Percentiles rank a stretch among this genome's conserved stretches.
Evolutionary conservation across 1,140 invertebrate species (phyloP).

Genomic region (Eurosta solidaginis): DNA sequence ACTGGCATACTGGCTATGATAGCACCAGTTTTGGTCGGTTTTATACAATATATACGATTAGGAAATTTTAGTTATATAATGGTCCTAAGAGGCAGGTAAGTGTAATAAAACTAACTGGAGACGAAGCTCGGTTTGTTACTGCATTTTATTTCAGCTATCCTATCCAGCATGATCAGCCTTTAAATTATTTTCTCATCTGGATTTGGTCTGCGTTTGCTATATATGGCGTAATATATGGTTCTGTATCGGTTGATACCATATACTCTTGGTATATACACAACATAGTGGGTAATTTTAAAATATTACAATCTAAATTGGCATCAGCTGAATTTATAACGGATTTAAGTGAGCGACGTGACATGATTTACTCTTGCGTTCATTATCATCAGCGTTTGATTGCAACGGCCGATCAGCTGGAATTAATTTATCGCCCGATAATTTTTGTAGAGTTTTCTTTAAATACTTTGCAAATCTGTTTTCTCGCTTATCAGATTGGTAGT

Average conservation of each 20-base stretch:
- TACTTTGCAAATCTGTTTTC: slow-evolving; percentile 10
- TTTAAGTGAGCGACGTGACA: background rate
- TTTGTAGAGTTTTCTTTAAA: slow-evolving; percentile 2
- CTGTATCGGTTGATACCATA: background rate
- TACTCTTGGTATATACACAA: slow-evolving; percentile 24
- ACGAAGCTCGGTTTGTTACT: background rate
- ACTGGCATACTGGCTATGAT: background rate
- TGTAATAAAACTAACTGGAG: background rate
- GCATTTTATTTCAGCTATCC: background rate
- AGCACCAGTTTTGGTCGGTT: background rate
- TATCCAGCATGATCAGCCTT: background rate
- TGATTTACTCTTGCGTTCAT: background rate
- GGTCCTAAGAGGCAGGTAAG: background rate
- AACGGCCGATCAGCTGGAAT: background rate
- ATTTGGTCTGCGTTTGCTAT: background rate
- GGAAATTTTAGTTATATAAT: background rate
- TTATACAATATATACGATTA: background rate
- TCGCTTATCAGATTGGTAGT: slow-evolving; percentile 22
- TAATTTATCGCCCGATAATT: slow-evolving; percentile 2
- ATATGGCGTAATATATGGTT: background rate
- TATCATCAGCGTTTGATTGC: slow-evolving; percentile 14
- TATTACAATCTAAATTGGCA: background rate
- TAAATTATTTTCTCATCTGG: background rate
- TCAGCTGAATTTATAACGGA: background rate
- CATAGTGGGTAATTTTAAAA: slow-evolving; percentile 13